A percentile compares a stretch with the other conserved stretches of the same genome.
phyloP scores from a whole-genome alignment of 2,888 invertebrate genomes.

The Apodemia zela region DNA sequence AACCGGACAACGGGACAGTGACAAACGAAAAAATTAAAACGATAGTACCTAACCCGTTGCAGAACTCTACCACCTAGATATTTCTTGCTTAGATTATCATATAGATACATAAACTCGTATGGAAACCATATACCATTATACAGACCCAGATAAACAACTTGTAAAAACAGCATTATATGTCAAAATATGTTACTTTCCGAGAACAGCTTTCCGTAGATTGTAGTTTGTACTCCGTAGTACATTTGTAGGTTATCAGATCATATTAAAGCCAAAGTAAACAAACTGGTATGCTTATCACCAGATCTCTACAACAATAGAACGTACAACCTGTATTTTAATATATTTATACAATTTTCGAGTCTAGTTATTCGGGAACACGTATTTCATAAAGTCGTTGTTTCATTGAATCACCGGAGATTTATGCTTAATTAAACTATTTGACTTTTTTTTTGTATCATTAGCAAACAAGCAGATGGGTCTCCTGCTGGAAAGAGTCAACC shows the following conservation, averaged over 20 bases:
- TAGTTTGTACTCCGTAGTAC: neutral
- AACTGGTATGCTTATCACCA: neutral
- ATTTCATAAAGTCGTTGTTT: no score
- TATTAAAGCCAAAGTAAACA: neutral
- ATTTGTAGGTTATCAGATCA: neutral
- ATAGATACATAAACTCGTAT: neutral
- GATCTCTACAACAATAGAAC: conserved; percentile 1
- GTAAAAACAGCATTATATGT: neutral
- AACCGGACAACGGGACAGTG: no score
- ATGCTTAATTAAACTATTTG: neutral
- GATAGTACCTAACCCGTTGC: neutral
- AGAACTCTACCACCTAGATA: neutral
- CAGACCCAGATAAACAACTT: neutral
- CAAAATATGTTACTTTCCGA: neutral
- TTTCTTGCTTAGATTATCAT: neutral
- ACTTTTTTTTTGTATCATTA: no score
- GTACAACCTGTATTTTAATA: neutral
- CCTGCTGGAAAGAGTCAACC: no score
- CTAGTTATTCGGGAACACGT: neutral
- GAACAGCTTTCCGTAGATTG: neutral
- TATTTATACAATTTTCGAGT: neutral
- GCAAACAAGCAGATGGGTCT: no score
- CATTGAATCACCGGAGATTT: neutral
- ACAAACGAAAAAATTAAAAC: no score
- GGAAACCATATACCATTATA: neutral